Evolutionary conservation across 2,113 vertebrate species (phyloP).

Genomic region (Geococcyx californianus): DNA sequence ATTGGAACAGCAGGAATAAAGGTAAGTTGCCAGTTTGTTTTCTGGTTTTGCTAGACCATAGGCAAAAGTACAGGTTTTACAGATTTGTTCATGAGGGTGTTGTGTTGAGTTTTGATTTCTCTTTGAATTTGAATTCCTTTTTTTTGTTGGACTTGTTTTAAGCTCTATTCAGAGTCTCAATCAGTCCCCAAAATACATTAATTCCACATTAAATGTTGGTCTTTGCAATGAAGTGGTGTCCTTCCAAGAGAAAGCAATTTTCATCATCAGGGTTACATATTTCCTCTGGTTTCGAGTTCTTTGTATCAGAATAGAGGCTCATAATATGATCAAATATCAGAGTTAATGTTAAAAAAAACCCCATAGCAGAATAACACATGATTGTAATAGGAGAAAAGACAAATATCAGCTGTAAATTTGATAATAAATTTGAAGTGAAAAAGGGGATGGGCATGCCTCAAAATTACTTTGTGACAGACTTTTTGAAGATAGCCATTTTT

Average conservation of each 20-base stretch:
- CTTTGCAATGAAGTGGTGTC: background rate
- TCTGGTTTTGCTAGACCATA: background rate
- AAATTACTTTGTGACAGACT: background rate
- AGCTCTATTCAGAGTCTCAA: background rate
- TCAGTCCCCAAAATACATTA: background rate
- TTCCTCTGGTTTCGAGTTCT: background rate
- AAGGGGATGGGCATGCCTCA: background rate
- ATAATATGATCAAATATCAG: background rate
- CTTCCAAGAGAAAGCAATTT: background rate
- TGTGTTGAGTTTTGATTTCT: background rate
- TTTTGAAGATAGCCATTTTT: accelerated
- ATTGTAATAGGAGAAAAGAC: background rate
- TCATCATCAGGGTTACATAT: background rate
- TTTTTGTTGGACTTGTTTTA: background rate
- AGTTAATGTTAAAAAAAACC: background rate
- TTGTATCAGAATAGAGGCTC: background rate
- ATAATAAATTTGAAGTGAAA: background rate
- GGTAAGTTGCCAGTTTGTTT: background rate
- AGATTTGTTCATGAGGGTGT: background rate
- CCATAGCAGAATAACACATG: background rate
- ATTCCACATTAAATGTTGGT: background rate
- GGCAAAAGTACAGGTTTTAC: background rate
- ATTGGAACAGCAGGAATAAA: background rate
- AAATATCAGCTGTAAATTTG: background rate
- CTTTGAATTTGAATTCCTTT: background rate